Base-by-base conservation (phyloP, 2,888 invertebrate genomes). In the Campaea margaritaria region DNA sequence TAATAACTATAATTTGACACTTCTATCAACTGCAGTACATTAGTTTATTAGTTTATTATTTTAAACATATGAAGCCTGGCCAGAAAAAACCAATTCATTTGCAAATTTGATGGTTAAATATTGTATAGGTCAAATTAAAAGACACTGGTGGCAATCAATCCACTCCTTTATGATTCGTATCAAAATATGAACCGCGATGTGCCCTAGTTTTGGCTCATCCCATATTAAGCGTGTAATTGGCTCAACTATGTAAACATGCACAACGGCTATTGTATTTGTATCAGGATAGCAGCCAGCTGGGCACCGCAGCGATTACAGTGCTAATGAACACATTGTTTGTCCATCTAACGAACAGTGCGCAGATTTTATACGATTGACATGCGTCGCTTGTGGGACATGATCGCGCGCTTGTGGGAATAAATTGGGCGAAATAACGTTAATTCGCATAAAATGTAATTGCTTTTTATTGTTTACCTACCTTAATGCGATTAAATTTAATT, bases 311-410 rank as follows among this genome's bases (percentile, higher is more conserved):
- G 82, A 89, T 91, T 91, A 88, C 82, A 82, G 75, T 83, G 75
- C 88, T 91, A 91, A 91, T 91, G 90, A 91, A 91, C 82, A 84
- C 85, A 88, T 89, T 90, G 89, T 91, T 91, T 89, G 85, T 76
- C 79, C 79, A 81, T 85, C 87, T 91, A 91, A 91, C 87, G 90
- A 91, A 89, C 86, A 82, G 81, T 78, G 73, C 75, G 70, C 76
- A 74, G 70, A 81, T 80, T 81, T 67, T 60, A 65, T 66, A 59
- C 62, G 59, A 63, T 62, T 64, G 62, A 69, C 67, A 64, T 59
- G 62, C 58, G 43, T 28, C 28, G n/a, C n/a, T n/a, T n/a, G n/a
- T n/a, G n/a, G n/a, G n/a, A n/a, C n/a, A 36, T 46, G 46, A 53
- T 58, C 28, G n/a, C 28, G 5, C 3, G 39, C 5, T 38, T 39